Base-by-base conservation (phyloP, 2,797 vertebrate genomes). In the Fratercula arctica region DNA sequence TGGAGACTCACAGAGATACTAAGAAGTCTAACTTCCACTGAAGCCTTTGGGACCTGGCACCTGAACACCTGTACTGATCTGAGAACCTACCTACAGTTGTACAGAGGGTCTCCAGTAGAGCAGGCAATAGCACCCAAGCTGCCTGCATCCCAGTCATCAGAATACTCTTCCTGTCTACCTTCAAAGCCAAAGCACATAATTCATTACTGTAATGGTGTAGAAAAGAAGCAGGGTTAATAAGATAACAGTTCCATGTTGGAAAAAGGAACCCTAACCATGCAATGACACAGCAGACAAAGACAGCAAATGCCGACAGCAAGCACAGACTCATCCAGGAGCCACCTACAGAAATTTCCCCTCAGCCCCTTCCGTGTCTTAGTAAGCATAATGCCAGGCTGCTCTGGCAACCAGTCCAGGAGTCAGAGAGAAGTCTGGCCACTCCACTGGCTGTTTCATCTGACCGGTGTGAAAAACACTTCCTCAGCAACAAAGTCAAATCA, bases 191-290 rank as follows among this genome's bases (percentile, higher is more conserved):
- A 48, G 35, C 31, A 43, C 35, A 18, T 12, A 21, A 45, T 24
- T 70, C 20, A 7, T 14, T 14, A 6, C 28, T 35, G 29, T 15
- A 21, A 4, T 1, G 39, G 24, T 8, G 17, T 0, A 19, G 68
- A 8, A 39, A 59, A 76, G 24, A 5, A 43, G 43, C 15, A 35
- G 8, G 16, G 19, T 48, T 25, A 10, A 53, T 26, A 35, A 51
- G 61, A 21, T 37, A 51, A 9, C 20, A 28, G 26, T 25, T 70
- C 35, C 18, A 16, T 1, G 6, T 0, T 39, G 57, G 69, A 10
- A 63, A 82, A 80, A 35, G 23, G 31, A 69, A 37, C 20, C 6
- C 39, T 84, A 86, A 72, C 48, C 50, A 13, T 31, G 33, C 35
- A 45, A 16, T 46, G 57, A 60, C 68, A 59, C 28, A 48, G 33